These are phyloP conservation scores for Bimastos eiseni DNA, from an alignment of 2,888 invertebrate genomes.

Conservation along the genomic window DNA sequence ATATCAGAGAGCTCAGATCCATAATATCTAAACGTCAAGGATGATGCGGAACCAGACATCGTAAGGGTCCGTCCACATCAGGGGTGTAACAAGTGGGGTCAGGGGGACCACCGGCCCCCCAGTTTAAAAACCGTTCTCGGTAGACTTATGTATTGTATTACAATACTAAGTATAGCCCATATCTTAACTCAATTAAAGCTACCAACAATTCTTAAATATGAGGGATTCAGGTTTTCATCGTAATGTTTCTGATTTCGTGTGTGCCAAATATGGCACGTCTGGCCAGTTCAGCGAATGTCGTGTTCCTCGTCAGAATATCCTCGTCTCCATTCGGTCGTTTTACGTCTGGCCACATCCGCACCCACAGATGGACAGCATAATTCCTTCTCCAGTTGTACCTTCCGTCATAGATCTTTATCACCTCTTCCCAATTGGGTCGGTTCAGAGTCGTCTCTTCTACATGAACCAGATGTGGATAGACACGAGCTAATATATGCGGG, in stretches of 20 bases:
- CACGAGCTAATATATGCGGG: slow-evolving; percentile 25
- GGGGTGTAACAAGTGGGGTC: too few relatives aligned
- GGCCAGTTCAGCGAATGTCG: not conserved
- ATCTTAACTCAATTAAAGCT: too few relatives aligned
- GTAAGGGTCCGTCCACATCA: too few relatives aligned
- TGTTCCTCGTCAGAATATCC: not conserved
- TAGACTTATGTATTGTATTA: too few relatives aligned
- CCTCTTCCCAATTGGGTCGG: slow-evolving; percentile 33
- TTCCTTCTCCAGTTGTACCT: slow-evolving; percentile 2
- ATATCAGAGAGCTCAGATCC: too few relatives aligned
- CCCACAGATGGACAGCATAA: slow-evolving; percentile 2
- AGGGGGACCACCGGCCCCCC: too few relatives aligned
- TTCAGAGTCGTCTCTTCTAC: slow-evolving; percentile 33
- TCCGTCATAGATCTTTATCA: slow-evolving; percentile 23
- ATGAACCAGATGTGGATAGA: slow-evolving; percentile 38
- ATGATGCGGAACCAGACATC: too few relatives aligned
- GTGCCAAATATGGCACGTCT: not conserved
- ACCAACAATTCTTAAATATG: too few relatives aligned
- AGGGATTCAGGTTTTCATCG: not conserved
- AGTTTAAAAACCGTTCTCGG: too few relatives aligned
- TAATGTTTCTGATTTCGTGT: not conserved
- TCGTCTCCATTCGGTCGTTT: not conserved
- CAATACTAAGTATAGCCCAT: too few relatives aligned
- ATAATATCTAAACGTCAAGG: too few relatives aligned
- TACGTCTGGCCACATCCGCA: not conserved